Percentiles rank a stretch among this genome's conserved stretches.
phyloP scores from a whole-genome alignment of 1,140 invertebrate genomes.

The Choristoneura fumiferana region DNA sequence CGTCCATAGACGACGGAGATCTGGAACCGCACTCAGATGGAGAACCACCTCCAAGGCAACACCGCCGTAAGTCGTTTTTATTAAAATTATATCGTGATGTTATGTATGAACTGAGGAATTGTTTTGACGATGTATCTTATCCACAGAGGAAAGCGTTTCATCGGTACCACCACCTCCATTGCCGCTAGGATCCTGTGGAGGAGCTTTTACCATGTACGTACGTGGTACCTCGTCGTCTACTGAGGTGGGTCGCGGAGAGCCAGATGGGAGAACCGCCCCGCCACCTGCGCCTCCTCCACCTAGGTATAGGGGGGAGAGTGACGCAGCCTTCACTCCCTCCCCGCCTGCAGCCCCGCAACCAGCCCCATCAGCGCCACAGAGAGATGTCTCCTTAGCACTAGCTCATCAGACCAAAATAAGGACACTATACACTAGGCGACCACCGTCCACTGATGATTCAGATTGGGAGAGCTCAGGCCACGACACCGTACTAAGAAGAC shows the following conservation, averaged over 20 bases:
- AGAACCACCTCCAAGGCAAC: slow-evolving; percentile 64
- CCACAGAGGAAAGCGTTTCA: slow-evolving; percentile 63
- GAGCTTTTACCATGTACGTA: slow-evolving; percentile 95
- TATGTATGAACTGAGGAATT: background rate
- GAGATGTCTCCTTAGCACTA: slow-evolving; percentile 82
- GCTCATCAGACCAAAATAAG: slow-evolving; percentile 89
- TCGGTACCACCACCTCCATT: slow-evolving; percentile 78
- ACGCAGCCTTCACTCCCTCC: slow-evolving; percentile 91
- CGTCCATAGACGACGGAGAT: slow-evolving; percentile 83
- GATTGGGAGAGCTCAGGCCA: slow-evolving; percentile 94
- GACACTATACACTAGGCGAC: slow-evolving; percentile 81
- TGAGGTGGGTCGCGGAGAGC: slow-evolving; percentile 92
- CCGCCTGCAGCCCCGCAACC: slow-evolving; percentile 83
- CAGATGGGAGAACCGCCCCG: slow-evolving; percentile 90
- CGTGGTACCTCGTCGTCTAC: slow-evolving; percentile 84
- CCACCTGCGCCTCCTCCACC: slow-evolving; percentile 59
- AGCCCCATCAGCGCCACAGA: slow-evolving; percentile 81
- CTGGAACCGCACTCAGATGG: slow-evolving; percentile 79
- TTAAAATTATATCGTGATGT: background rate
- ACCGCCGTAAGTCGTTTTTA: slow-evolving; percentile 53
- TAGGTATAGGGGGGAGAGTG: slow-evolving; percentile 84
- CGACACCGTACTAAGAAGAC: slow-evolving; percentile 85
- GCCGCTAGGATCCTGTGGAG: slow-evolving; percentile 77
- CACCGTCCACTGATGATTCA: slow-evolving; percentile 57
- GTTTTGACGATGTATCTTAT: background rate